These are phyloP conservation scores for Cheumatopsyche charites DNA, from an alignment of 1,140 invertebrate species.

Conservation along the genomic window DNA sequence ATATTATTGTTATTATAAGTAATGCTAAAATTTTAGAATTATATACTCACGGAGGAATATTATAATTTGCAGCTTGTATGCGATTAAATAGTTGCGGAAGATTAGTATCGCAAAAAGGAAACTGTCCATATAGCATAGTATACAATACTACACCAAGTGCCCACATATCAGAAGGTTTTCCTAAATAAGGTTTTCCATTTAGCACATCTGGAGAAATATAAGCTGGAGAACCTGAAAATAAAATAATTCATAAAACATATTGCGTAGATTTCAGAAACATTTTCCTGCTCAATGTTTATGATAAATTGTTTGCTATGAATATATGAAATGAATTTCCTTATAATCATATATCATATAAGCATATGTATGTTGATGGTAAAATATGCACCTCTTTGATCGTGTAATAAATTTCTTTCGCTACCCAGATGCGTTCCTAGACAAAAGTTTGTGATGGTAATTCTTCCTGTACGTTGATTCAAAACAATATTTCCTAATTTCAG, in stretches of 20 bases:
- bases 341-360: background rate
- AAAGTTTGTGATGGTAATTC: conserved; percentile 81
- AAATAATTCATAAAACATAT: too few relatives aligned
- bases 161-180: conserved; percentile 89
- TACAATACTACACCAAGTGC: conserved; percentile 82
- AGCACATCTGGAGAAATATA: conserved; percentile 87
- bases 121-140: conserved; percentile 87
- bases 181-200: conserved; percentile 74
- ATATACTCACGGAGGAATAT: conserved; percentile 60
- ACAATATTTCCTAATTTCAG: conserved; percentile 83
- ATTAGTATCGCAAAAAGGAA: conserved; percentile 82
- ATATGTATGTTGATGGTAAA: background rate
- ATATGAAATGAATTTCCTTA: background rate
- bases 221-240: conserved; percentile 70
- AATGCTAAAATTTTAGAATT: background rate
- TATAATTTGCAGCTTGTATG: conserved; percentile 65
- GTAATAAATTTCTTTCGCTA: conserved; percentile 75
- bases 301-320: conserved; percentile 3
- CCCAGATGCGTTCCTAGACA: conserved; percentile 81
- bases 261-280: too few relatives aligned
- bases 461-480: conserved; percentile 71
- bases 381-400: conserved; percentile 72
- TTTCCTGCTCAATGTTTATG: too few relatives aligned
- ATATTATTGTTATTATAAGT: background rate
- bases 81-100: conserved; percentile 81